Evolutionary conservation across 2,797 vertebrate genomes (phyloP).

Genomic region (Phyllotis vaccarum): DNA sequence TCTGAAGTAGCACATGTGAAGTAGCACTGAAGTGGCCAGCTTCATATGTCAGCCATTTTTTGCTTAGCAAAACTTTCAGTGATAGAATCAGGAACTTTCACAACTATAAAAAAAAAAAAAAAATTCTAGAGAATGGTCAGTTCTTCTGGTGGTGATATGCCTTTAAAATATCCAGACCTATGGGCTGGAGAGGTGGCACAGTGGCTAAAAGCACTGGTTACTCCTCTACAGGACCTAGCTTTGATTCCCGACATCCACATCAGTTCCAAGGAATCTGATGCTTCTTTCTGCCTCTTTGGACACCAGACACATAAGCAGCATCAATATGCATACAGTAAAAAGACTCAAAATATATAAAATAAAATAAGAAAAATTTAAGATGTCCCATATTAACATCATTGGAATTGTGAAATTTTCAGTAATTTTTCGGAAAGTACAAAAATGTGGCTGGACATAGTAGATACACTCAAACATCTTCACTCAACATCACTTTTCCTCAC

Average conservation of each 20-base stretch:
- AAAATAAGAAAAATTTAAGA: neutral
- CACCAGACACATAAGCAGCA: no score
- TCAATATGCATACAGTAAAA: neutral
- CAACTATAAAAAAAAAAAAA: slow-evolving; percentile 1
- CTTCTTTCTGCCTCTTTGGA: neutral
- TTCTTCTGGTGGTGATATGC: neutral
- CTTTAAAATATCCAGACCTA: neutral
- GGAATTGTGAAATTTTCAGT: slow-evolving; percentile 32
- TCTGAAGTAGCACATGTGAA: no score
- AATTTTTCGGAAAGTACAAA: no score
- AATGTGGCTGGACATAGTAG: neutral
- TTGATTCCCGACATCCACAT: neutral
- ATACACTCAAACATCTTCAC: neutral
- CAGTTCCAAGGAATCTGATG: neutral
- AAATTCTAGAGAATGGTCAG: neutral
- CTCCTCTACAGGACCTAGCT: no score
- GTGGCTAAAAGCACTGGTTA: neutral
- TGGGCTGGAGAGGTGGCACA: neutral
- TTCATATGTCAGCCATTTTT: neutral
- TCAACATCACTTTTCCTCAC: neutral
- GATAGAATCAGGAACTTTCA: slow-evolving; percentile 7
- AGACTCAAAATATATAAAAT: no score
- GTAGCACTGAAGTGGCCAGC: neutral
- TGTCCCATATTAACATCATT: neutral
- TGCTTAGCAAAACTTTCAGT: neutral